Evolutionary conservation across 2,113 vertebrate genomes (phyloP), one percentile per base, ranked within the genome.

Genomic region (Melanerpes aurifrons): DNA sequence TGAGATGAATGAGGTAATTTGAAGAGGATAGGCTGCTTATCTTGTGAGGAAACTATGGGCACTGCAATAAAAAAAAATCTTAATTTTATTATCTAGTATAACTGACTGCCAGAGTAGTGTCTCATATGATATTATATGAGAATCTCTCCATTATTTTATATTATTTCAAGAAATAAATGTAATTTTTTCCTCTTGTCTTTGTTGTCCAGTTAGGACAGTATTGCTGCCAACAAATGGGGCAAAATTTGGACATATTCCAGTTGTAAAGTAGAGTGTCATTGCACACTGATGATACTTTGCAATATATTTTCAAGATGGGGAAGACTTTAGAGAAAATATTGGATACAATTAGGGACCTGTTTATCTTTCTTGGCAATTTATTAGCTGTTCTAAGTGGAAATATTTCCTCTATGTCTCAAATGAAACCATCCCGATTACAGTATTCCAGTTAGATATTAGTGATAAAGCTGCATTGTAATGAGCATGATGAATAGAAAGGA

Each of bases 391-490:
- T n/a, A 78, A 93, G 76, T 57, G 6, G 75, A 94, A 87, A 75
- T 66, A 54, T 54, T 87, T 89, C 12, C 32, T 93, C 43, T 77
- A 68, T 76, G 25, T 82, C 57, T 74, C 2, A 1, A 77, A 64
- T 31, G 45, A 86, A 91, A 61, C 69, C 37, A 62, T 91, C 59
- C 48, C 59, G 76, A 64, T 89, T 85, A 83, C 22, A 72, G 61
- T 15, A 80, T 86, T 45, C 40, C 48, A 90, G 79, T 93, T 77
- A 79, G 64, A 64, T 91, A 89, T 89, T 89, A 91, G 43, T 20
- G 54, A 78, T 81, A 88, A 88, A 94, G 94, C 11, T 72, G 69
- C 25, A 56, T 61, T 58, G 15, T 81, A 92, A 86, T 78, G 24
- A 92, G 10, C n/a, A 66, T 32, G 12, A 69, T 69, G 26, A 89